Base-by-base conservation (phyloP, 2,113 vertebrate species). In the Triplophysa siluroides region DNA sequence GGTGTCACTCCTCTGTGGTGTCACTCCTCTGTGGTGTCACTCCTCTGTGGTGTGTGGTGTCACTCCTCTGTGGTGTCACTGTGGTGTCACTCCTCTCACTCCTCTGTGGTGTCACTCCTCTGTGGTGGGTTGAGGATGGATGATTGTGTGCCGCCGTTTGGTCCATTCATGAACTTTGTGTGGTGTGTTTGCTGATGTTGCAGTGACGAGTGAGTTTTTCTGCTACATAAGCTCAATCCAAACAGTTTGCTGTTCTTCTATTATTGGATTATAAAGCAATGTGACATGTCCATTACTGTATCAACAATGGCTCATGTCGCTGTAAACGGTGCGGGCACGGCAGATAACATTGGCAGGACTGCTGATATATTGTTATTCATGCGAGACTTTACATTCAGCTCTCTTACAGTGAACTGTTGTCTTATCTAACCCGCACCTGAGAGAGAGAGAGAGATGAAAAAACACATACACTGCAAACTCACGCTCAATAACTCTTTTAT, bases 211-310 rank as follows among this genome's bases (percentile, higher is more conserved):
- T 79, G 33, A 7, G 33, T 77, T 80, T 54, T 73, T 80, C 56
- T 74, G 65, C 63, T 58, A 52, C 54, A 63, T 69, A 78, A 80
- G 63, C 74, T 64, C 56, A 78, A 80, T 47, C 47, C 70, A 83
- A 75, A 78, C 76, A 71, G 61, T 79, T 58, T 77, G 67, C 50
- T 58, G 19, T 58, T 71, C 33, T 38, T 78, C 69, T 41, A 69
- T 82, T 82, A 85, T 82, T 85, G 76, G 77, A 82, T 82, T 85
- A 78, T 82, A 85, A 85, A 85, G 77, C 83, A 82, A 81, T 79
- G 77, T 71, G 80, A 85, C 83, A 85, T 85, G 80, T 85, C 62
- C 45, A 79, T 83, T 85, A 74, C 81, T 52, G 76, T 60, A 74
- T 81, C 69, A 65, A 52, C 72, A 65, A 67, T 85, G 77, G 64